A percentile compares a stretch with the other conserved stretches of the same genome.
phyloP scores from a whole-genome alignment of 2,888 invertebrate species.

The Eristalis intricaria region DNA sequence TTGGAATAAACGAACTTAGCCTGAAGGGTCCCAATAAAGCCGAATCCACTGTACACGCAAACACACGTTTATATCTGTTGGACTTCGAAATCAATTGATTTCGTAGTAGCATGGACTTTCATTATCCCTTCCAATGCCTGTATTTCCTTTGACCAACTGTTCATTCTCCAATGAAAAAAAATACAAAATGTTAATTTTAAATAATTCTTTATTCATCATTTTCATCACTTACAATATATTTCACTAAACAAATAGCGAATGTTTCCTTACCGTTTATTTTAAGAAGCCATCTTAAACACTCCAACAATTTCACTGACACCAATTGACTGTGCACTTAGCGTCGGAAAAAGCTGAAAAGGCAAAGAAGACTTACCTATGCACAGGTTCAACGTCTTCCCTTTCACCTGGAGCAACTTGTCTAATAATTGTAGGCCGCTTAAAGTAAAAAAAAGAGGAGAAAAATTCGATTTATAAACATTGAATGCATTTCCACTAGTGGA shows the following conservation, averaged over 20 bases:
- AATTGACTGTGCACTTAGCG: neutral
- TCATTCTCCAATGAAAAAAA: neutral
- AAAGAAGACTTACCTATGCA: constrained; percentile 59
- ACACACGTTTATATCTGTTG: too few relatives aligned
- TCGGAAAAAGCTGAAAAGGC: constrained; percentile 47
- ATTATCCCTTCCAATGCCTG: too few relatives aligned
- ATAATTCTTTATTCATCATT: neutral
- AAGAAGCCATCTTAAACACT: neutral
- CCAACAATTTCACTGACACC: constrained; percentile 24
- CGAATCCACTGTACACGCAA: too few relatives aligned
- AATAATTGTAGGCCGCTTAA: constrained; percentile 62
- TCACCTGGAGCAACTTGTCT: constrained; percentile 31
- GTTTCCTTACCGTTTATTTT: neutral
- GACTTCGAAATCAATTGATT: too few relatives aligned
- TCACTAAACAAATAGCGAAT: neutral
- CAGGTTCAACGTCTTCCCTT: constrained; percentile 42
- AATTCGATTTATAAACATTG: constrained; percentile 41
- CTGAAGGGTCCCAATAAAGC: too few relatives aligned
- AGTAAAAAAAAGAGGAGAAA: constrained; percentile 65
- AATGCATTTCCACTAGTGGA: constrained; percentile 39
- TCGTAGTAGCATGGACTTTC: too few relatives aligned
- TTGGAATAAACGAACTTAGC: too few relatives aligned
- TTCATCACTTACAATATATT: neutral
- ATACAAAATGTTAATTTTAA: neutral
- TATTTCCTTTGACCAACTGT: neutral